phyloP scores from a whole-genome alignment of 2,113 vertebrate species.

The Lampris megalopsis region DNA sequence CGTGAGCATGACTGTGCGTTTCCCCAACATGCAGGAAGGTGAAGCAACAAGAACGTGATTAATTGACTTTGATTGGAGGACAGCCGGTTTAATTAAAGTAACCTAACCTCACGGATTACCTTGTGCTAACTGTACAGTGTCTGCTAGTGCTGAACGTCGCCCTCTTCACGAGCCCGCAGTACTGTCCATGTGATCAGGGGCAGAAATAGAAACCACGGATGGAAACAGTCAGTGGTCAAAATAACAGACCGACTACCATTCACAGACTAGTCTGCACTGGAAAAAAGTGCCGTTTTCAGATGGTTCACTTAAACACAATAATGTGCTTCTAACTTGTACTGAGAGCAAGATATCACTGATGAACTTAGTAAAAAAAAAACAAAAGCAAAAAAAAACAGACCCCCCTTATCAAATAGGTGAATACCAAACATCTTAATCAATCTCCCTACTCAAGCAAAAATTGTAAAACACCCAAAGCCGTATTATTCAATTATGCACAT shows the following conservation, averaged over 20 bases:
- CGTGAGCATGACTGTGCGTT: not conserved
- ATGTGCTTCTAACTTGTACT: too few species aligned
- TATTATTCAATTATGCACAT: too few species aligned
- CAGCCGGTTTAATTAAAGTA: not conserved
- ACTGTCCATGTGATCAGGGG: constrained; percentile 46
- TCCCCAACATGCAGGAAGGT: not conserved
- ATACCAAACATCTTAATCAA: not conserved
- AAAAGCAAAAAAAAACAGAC: not conserved
- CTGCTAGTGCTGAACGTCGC: not conserved
- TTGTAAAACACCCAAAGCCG: too few species aligned
- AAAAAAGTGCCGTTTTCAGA: not conserved
- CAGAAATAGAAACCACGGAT: constrained; percentile 26
- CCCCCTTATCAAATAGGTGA: not conserved
- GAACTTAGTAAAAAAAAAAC: too few species aligned
- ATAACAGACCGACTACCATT: constrained; percentile 1
- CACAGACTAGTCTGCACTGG: not conserved
- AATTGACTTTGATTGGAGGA: constrained; percentile 3
- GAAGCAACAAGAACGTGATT: not conserved
- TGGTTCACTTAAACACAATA: too few species aligned
- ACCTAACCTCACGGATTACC: not conserved
- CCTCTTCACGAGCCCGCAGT: not conserved
- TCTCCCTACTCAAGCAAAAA: too few species aligned
- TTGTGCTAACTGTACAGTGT: not conserved
- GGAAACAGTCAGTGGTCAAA: not conserved
- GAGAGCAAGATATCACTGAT: too few species aligned